These are phyloP conservation scores for Carabus problematicus DNA, from an alignment of 2,888 invertebrate genomes.

Conservation along the genomic window DNA sequence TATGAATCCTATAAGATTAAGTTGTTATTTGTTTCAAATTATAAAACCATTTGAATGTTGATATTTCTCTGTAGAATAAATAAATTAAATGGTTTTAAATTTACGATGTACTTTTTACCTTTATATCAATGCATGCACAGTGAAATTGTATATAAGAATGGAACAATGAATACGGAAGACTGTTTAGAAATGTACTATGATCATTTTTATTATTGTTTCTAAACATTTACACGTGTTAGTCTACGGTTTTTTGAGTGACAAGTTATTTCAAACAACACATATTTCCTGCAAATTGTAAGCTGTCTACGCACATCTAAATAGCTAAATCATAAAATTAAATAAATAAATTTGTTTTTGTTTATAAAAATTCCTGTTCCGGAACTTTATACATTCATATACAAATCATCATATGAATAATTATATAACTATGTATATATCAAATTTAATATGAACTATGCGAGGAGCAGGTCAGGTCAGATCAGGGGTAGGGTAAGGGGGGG, in stretches of 20 bases:
- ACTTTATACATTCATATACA: too few relatives aligned
- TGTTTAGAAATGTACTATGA: conserved; percentile 39
- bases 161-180: not conserved
- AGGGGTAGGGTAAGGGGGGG: not conserved
- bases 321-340: conserved; percentile 35
- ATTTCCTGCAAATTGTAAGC: conserved; percentile 35
- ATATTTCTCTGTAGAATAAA: too few relatives aligned
- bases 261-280: conserved; percentile 32
- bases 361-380: conserved; percentile 2
- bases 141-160: too few relatives aligned
- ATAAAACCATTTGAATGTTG: too few relatives aligned
- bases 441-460: not conserved
- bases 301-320: conserved; percentile 34
- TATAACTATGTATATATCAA: not conserved
- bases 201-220: conserved; percentile 38
- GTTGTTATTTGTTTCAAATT: too few relatives aligned
- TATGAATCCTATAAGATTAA: too few relatives aligned
- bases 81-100: too few relatives aligned
- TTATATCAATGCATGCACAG: too few relatives aligned
- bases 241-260: conserved; percentile 34
- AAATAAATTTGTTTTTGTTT: conserved; percentile 19
- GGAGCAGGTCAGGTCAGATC: too few relatives aligned
- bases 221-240: conserved; percentile 34
- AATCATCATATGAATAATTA: not conserved
- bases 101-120: too few relatives aligned